These are phyloP conservation scores for Mythimna loreyi DNA, from an alignment of 2,888 invertebrate genomes.

Conservation along the genomic window DNA sequence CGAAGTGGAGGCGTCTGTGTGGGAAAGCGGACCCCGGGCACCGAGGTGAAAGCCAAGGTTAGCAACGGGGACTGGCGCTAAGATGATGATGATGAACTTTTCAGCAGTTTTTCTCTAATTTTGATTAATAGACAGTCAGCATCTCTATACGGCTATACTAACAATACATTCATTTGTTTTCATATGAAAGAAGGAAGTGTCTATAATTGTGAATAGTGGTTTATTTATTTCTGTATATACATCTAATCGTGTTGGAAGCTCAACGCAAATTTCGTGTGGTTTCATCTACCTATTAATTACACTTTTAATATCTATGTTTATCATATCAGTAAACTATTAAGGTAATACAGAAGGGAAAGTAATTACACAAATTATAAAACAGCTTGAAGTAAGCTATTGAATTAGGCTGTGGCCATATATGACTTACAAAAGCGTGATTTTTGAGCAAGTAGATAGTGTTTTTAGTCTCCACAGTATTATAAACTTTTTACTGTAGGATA, in stretches of 20 bases:
- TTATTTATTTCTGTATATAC: conserved; percentile 86
- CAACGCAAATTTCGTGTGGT: conserved; percentile 90
- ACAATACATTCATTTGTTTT: conserved; percentile 38
- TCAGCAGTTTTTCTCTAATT: too few species aligned
- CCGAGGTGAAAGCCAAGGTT: too few species aligned
- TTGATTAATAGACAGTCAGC: conserved; percentile 35
- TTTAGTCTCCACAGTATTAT: neutral
- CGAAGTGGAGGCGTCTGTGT: too few species aligned
- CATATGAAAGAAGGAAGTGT: conserved; percentile 53
- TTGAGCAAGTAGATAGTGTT: neutral
- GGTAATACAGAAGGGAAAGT: conserved; percentile 36
- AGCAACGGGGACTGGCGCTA: too few species aligned
- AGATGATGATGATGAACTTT: too few species aligned
- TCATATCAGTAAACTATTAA: conserved; percentile 66
- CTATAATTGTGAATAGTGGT: conserved; percentile 64
- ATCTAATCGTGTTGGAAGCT: conserved; percentile 91
- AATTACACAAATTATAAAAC: conserved; percentile 17
- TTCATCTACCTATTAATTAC: conserved; percentile 79
- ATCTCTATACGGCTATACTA: conserved; percentile 31
- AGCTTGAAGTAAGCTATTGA: conserved; percentile 40
- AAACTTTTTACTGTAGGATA: neutral
- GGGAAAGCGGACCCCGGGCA: too few species aligned
- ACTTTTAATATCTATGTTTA: conserved; percentile 72
- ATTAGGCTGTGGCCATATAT: conserved; percentile 24
- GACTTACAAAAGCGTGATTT: conserved; percentile 3